Evolutionary conservation across 2,113 vertebrate genomes (phyloP), one percentile per base, ranked within the genome.

Genomic region (Nerophis ophidion): DNA sequence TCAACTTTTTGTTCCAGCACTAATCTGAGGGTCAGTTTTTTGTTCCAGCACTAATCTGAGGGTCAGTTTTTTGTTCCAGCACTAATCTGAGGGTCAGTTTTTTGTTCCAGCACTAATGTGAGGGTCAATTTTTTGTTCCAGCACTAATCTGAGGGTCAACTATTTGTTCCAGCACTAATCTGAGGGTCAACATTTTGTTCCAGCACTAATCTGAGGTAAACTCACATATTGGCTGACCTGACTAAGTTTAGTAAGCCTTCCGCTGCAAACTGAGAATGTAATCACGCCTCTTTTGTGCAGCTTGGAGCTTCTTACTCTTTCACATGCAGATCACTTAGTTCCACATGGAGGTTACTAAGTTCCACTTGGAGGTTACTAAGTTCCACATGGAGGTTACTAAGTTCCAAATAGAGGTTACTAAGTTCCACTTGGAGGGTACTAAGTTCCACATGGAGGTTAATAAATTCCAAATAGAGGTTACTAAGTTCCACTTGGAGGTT

Each of bases 171-270:
- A 14, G 45, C 68, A 36, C 47, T 79, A 77, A 83, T 76, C 81
- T 77, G 57, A 65, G 77, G 68, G 75, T 82, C 81, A 86, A 83
- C 72, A 84, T 83, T 77, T 82, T 80, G 83, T n/a, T n/a, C n/a
- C n/a, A n/a, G n/a, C n/a, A n/a, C n/a, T n/a, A n/a, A n/a, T n/a
- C n/a, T n/a, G n/a, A n/a, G n/a, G n/a, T n/a, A n/a, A n/a, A 76
- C 83, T 63, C 71, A 8, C 76, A 60, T 80, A 71, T 75, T 69
- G 76, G 62, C 66, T 74, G 69, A 67, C 65, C 65, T 49, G 54
- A 55, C 56, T 75, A 84, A n/a, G n/a, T n/a, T n/a, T n/a, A n/a
- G n/a, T n/a, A n/a, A 87, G 70, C 79, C 77, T 71, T 78, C 81
- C 77, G 75, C 77, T 74, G 77, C 82, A 81, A 69, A 81, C 79